These are phyloP conservation scores for Homalodisca vitripennis DNA, from an alignment of 1,140 invertebrate species.

Conservation along the genomic window DNA sequence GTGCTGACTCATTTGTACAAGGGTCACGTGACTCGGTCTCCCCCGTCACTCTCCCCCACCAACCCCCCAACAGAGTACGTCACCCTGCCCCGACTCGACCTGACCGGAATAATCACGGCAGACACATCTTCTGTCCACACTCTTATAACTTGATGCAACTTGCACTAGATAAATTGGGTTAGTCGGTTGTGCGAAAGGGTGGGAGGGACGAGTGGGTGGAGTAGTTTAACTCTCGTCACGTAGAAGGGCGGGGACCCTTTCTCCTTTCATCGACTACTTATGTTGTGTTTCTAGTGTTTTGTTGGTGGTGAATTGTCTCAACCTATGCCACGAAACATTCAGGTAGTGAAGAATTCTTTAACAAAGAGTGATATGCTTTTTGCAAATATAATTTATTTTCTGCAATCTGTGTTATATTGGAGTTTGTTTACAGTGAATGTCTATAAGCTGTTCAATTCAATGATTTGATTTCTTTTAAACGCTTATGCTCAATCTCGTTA, in stretches of 20 bases:
- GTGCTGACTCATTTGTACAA: not conserved
- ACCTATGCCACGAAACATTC: too few relatives aligned
- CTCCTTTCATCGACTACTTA: not conserved
- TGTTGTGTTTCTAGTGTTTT: not conserved
- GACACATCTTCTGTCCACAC: not conserved
- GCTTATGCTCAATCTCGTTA: too few relatives aligned
- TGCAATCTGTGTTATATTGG: too few relatives aligned
- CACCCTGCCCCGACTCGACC: not conserved
- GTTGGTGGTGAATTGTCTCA: too few relatives aligned
- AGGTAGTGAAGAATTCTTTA: too few relatives aligned
- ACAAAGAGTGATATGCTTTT: too few relatives aligned
- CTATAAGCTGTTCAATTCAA: too few relatives aligned
- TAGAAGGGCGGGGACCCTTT: not conserved
- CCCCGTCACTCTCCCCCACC: not conserved
- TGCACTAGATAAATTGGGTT: not conserved
- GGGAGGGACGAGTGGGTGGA: not conserved
- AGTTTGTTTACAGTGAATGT: too few relatives aligned
- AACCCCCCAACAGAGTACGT: not conserved
- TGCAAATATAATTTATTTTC: too few relatives aligned
- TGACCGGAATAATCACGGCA: not conserved
- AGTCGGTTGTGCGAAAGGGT: not conserved
- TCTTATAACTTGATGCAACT: not conserved
- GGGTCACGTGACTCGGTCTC: not conserved
- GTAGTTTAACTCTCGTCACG: not conserved
- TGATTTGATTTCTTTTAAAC: too few relatives aligned